Conservation (phyloP, 1,140 invertebrate genomes). For the Stegodyphus dumicola region DNA sequence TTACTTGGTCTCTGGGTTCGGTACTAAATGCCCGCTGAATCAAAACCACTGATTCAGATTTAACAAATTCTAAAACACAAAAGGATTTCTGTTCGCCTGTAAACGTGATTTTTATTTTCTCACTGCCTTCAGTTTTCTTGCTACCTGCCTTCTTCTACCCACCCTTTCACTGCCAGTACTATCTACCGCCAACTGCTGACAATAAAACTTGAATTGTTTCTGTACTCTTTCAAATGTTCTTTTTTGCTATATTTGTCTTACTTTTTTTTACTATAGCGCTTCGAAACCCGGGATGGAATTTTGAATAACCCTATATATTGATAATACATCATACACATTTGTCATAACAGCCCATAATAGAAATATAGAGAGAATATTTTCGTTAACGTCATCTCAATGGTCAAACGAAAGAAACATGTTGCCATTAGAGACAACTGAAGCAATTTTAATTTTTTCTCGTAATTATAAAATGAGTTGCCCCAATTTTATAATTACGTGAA, state of each 20-base stretch:
- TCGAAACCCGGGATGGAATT: not conserved
- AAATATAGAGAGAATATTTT: too few relatives aligned
- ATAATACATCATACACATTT: too few relatives aligned
- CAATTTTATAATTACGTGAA: too few relatives aligned
- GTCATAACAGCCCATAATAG: too few relatives aligned
- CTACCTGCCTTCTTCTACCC: too few relatives aligned
- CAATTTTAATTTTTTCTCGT: too few relatives aligned
- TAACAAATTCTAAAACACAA: not conserved
- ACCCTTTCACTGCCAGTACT: not conserved
- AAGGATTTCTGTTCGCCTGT: not conserved
- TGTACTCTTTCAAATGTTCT: not conserved
- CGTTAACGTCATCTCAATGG: too few relatives aligned
- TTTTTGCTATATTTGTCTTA: not conserved
- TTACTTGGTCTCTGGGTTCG: too few relatives aligned
- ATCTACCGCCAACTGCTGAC: not conserved
- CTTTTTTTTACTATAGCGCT: not conserved
- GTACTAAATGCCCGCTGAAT: not conserved
- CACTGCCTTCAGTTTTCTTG: not conserved
- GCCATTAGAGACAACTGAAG: too few relatives aligned
- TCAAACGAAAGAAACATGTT: too few relatives aligned
- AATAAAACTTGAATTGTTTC: conserved; percentile 8
- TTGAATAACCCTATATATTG: conserved; percentile 3
- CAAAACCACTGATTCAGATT: not conserved
- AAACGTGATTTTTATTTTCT: not conserved
- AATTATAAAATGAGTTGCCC: too few relatives aligned